Evolutionary conservation across 2,888 invertebrate species (phyloP).

Genomic region (Cantharis rustica): DNA sequence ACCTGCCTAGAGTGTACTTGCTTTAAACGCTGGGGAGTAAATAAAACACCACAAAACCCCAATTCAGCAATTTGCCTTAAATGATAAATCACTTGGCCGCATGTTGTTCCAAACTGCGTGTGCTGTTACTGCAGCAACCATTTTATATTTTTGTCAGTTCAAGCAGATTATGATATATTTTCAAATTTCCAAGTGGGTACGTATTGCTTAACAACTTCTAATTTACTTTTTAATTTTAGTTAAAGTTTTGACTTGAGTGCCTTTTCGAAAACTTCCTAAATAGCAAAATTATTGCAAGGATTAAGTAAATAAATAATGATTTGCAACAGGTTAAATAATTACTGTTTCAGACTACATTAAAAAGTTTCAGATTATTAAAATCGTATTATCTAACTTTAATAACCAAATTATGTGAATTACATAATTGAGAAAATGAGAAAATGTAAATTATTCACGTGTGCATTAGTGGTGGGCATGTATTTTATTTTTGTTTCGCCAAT

Average conservation of each 20-base stretch:
- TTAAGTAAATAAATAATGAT: not conserved
- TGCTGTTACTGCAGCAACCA: conserved; percentile 45
- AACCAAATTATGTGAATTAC: not conserved
- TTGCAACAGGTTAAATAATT: not conserved
- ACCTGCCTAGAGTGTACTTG: conserved; percentile 32
- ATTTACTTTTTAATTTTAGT: not conserved
- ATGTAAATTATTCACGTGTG: not conserved
- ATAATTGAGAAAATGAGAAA: not conserved
- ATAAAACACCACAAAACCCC: conserved; percentile 55
- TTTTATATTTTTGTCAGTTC: conserved; percentile 45
- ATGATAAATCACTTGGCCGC: conserved; percentile 56
- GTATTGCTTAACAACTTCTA: conserved; percentile 9
- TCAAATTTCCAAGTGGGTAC: conserved; percentile 13
- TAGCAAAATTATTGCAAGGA: not conserved
- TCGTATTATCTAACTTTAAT: not conserved
- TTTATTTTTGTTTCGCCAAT: not conserved
- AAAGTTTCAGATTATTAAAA: not conserved
- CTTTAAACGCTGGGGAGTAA: conserved; percentile 44
- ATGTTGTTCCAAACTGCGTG: conserved; percentile 51
- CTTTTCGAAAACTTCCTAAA: not conserved
- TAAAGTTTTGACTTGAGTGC: not conserved
- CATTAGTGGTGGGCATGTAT: not conserved
- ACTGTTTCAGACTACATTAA: not conserved
- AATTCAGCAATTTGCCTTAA: conserved; percentile 57
- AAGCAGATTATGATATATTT: conserved; percentile 25